Evolutionary conservation across 2,113 vertebrate species (phyloP), one percentile per base, ranked within the genome.

Genomic region (Phrynosoma platyrhinos): DNA sequence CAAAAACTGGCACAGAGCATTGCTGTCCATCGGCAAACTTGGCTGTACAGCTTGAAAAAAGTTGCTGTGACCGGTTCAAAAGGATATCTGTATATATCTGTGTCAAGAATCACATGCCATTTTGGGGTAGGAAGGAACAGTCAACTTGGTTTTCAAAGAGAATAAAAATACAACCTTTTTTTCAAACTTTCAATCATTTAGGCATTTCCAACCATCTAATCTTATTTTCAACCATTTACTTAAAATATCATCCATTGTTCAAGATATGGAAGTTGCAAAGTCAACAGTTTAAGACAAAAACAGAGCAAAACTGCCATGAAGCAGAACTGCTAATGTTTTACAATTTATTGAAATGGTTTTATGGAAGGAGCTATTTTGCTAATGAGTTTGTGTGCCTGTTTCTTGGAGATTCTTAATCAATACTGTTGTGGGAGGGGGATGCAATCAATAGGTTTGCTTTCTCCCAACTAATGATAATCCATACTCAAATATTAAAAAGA

Each of bases 21-120:
- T 99, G 99, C 88, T 99, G 99, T 84, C 99, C 99, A 82, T 99
- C 99, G 12, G 99, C 99, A 93, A 99, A 99, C 97, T 97, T 98
- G 96, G 99, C 99, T 9, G 99, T 99, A 95, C 99, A 99, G 94
- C 99, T 99, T 83, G 98, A 98, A 96, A 99, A 99, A 91, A 99
- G 99, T 97, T 99, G 99, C 97, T 99, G 99, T 82, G 98, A 99
- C 95, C 97, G 98, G 94, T 98, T 99, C 97, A 98, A 93, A 93
- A 99, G 97, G 96, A 99, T 99, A 97, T 99, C 99, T 99, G 87
- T 74, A n/a, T 16, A 82, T 85, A 91, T 91, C 80, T 40, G 88
- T 86, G 93, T 99, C 72, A 98, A 97, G 98, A 97, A 96, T 92
- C 96, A 97, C 91, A 95, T 58, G 7, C 84, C 90, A 74, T 0